A percentile compares a stretch with the other conserved stretches of the same genome.
phyloP scores from a whole-genome alignment of 2,113 vertebrate genomes.

The Antidorcas marsupialis region DNA sequence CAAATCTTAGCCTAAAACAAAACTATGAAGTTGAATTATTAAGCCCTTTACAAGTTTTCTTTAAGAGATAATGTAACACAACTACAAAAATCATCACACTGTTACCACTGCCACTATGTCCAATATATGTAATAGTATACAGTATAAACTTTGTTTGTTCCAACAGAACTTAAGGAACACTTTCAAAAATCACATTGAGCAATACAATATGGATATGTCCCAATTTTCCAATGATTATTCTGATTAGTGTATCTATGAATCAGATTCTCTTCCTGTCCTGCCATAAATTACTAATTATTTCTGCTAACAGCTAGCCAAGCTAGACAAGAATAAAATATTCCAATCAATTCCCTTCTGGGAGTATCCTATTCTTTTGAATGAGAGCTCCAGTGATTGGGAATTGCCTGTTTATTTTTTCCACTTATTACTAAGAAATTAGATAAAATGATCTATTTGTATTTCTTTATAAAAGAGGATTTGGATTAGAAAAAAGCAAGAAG shows the following conservation, averaged over 20 bases:
- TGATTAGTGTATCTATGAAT: conserved; percentile 71
- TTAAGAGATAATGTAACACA: conserved; percentile 24
- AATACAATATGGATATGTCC: background rate
- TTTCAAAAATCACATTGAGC: conserved; percentile 4
- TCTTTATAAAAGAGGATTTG: background rate
- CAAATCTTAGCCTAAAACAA: background rate
- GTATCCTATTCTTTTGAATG: conserved; percentile 56
- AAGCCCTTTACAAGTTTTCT: conserved; percentile 24
- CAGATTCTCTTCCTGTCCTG: conserved; percentile 59
- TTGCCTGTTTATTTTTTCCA: conserved; percentile 67
- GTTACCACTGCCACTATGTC: background rate
- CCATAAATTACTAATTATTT: conserved; percentile 68
- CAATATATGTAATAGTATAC: background rate
- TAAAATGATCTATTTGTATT: conserved; percentile 41
- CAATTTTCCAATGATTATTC: conserved; percentile 61
- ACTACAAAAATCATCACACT: background rate
- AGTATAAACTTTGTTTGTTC: background rate
- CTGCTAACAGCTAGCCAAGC: conserved; percentile 55
- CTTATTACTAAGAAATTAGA: conserved; percentile 73
- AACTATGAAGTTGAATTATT: background rate
- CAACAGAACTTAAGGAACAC: background rate
- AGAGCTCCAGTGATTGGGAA: conserved; percentile 61
- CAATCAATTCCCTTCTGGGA: conserved; percentile 63
- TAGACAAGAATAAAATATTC: conserved; percentile 70
- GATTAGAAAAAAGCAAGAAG: background rate